Conservation (phyloP, 2,888 invertebrate genomes). For the Pecten maximus region DNA sequence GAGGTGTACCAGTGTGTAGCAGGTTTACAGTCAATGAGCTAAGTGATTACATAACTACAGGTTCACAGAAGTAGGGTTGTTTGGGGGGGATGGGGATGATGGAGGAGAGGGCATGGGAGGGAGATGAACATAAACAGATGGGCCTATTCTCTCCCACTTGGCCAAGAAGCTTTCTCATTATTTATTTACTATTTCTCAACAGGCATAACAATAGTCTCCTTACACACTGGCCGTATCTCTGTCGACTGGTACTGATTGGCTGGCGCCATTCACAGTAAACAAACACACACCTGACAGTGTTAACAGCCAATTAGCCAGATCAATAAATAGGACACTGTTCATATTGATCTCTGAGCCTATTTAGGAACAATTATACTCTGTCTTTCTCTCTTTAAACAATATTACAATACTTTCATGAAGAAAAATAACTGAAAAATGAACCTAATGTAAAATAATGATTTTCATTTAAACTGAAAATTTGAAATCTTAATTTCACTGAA, state of each 20-base stretch:
- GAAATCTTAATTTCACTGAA: not conserved
- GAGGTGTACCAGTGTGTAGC: not conserved
- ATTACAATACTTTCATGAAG: not conserved
- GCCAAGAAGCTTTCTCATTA: not conserved
- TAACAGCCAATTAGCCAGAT: not conserved
- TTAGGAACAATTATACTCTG: not conserved
- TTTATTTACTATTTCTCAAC: conserved; percentile 22
- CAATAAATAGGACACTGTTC: not conserved
- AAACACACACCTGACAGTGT: not conserved
- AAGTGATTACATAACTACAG: conserved; percentile 10
- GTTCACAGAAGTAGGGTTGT: not conserved
- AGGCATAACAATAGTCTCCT: conserved; percentile 15
- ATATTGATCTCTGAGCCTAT: not conserved
- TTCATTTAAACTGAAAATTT: not conserved
- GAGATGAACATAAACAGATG: conserved; percentile 21
- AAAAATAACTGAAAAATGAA: no score
- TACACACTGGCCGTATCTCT: not conserved
- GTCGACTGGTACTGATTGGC: not conserved
- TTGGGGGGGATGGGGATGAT: not conserved
- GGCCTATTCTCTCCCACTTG: conserved; percentile 1
- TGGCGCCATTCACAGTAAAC: conserved; percentile 28
- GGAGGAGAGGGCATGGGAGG: not conserved
- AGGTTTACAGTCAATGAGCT: not conserved
- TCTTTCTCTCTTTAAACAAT: not conserved
- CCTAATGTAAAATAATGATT: no score